Conservation (phyloP, 1,140 invertebrate genomes). For the Pachyrhynchus sulphureomaculatus region DNA sequence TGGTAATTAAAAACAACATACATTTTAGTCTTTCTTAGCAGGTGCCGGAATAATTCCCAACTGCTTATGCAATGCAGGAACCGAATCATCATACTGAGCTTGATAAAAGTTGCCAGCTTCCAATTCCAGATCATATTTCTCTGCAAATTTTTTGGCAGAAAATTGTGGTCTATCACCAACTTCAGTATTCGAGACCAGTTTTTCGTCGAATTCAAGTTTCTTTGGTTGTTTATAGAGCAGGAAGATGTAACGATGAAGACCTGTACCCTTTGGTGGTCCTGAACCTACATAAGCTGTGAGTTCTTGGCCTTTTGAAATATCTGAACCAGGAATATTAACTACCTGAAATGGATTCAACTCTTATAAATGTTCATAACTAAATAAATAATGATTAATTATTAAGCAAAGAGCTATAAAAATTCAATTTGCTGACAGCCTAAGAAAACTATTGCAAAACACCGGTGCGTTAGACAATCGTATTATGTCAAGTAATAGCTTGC, state of each 20-base stretch:
- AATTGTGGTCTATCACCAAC: conserved; percentile 54
- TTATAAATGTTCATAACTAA: too few species aligned
- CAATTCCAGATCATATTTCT: conserved; percentile 82
- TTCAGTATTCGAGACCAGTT: conserved; percentile 53
- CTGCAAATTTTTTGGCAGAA: conserved; percentile 77
- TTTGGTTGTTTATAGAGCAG: conserved; percentile 80
- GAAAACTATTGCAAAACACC: too few species aligned
- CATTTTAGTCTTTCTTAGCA: too few species aligned
- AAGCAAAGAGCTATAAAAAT: too few species aligned
- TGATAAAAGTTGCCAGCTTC: conserved; percentile 89
- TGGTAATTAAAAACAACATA: too few species aligned
- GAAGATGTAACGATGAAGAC: conserved; percentile 88
- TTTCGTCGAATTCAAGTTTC: conserved; percentile 70
- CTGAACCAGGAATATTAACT: conserved; percentile 82
- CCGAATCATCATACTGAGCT: conserved; percentile 77
- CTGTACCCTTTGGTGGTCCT: conserved; percentile 79
- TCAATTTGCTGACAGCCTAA: too few species aligned
- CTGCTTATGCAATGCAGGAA: conserved; percentile 74
- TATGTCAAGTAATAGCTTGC: too few species aligned
- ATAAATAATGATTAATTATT: too few species aligned
- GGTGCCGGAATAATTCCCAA: conserved; percentile 48
- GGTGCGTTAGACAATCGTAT: too few species aligned
- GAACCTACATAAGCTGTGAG: conserved; percentile 81
- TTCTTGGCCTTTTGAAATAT: conserved; percentile 65
- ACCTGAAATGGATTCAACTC: conserved; percentile 60